Conservation (phyloP, 2,797 vertebrate genomes). For the Enteromius trimaculatus region DNA sequence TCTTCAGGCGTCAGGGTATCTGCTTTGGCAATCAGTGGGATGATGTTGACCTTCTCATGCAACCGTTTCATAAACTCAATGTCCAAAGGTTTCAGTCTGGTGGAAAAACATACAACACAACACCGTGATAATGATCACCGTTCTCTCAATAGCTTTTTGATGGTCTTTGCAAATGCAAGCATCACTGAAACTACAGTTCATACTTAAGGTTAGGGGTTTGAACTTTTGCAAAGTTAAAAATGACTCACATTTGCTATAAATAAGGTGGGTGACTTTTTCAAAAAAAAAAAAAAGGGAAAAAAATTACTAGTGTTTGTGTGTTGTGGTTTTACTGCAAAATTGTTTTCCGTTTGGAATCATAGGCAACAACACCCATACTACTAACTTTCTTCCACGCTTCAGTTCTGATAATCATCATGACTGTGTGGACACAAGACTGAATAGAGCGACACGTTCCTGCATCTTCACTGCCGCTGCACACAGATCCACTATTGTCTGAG, state of each 20-base stretch:
- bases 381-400: slow-evolving; percentile 24
- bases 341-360: neutral
- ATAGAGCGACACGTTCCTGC: neutral
- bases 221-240: neutral
- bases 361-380: neutral
- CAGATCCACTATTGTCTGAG: slow-evolving; percentile 11
- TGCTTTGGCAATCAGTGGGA: slow-evolving; percentile 98
- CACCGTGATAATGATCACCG: neutral
- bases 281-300: neutral
- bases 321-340: neutral
- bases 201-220: neutral
- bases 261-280: neutral
- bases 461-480: neutral
- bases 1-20: slow-evolving; percentile 98
- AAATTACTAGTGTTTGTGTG: no score
- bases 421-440: slow-evolving; percentile 6
- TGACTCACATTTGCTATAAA: neutral
- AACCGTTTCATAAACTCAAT: slow-evolving; percentile 99
- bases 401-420: slow-evolving; percentile 20
- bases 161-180: neutral
- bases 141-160: neutral
- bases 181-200: neutral
- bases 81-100: slow-evolving; percentile 97
- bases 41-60: slow-evolving; percentile 99
- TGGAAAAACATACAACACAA: neutral